A percentile compares a stretch with the other conserved stretches of the same genome.
These are phyloP conservation scores for Ridgeia piscesae DNA, from an alignment of 1,140 invertebrate genomes.

Conservation along the genomic window DNA sequence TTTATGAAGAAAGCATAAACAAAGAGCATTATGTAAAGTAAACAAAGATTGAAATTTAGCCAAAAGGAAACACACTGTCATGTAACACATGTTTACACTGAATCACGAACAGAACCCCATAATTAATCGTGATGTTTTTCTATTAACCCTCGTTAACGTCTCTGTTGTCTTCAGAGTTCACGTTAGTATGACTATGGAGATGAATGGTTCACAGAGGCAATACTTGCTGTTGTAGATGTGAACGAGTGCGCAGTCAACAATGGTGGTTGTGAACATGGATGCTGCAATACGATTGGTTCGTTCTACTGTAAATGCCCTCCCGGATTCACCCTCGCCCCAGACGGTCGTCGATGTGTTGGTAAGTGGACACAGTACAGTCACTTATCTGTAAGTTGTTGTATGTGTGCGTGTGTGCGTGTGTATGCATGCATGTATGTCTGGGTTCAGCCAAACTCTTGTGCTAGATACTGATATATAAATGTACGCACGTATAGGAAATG, in stretches of 20 bases:
- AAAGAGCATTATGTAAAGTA: not conserved
- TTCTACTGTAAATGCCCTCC: conserved; percentile 56
- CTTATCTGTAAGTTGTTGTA: not conserved
- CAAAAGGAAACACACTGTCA: not conserved
- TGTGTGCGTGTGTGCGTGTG: conserved; percentile 9
- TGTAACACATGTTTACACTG: not conserved
- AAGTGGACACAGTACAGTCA: conserved; percentile 14
- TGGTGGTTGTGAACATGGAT: conserved; percentile 56
- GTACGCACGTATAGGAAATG: not conserved
- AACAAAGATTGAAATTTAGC: not conserved
- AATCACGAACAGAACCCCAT: not conserved
- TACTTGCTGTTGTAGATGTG: conserved; percentile 64
- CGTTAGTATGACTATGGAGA: not conserved
- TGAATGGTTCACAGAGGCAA: not conserved
- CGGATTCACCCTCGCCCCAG: conserved; percentile 53
- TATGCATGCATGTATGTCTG: not conserved
- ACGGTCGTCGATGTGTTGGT: conserved; percentile 58
- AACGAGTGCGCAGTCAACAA: conserved; percentile 51
- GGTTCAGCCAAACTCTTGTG: too few relatives aligned
- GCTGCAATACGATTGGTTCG: conserved; percentile 59
- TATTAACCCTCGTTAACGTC: not conserved
- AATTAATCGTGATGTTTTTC: not conserved
- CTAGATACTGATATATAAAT: too few relatives aligned
- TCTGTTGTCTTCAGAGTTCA: not conserved
- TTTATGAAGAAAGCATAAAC: too few relatives aligned